Evolutionary conservation across 1,140 invertebrate species (phyloP).

Genomic region (Temnothorax nylanderi): DNA sequence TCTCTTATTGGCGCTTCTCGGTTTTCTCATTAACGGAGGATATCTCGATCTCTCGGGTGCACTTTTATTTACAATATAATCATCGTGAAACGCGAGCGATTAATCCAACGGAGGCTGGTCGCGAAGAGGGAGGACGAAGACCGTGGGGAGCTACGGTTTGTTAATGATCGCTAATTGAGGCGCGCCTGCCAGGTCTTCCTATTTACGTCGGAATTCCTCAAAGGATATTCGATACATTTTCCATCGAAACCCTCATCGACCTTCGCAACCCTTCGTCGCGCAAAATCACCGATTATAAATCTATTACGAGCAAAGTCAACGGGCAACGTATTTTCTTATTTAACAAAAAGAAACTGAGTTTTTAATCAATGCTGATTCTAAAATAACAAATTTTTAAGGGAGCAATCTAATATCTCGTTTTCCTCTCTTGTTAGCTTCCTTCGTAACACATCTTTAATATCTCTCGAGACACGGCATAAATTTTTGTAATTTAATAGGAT

Average conservation of each 20-base stretch:
- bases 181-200: conserved; percentile 68
- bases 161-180: conserved; percentile 77
- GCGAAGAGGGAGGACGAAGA: conserved; percentile 45
- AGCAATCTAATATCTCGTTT: neutral
- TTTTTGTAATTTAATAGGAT: neutral
- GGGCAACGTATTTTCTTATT: neutral
- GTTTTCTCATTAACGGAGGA: conserved; percentile 69
- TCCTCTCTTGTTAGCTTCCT: neutral
- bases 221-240: conserved; percentile 66
- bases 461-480: neutral
- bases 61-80: conserved; percentile 71
- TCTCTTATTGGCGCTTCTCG: conserved; percentile 66
- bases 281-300: conserved; percentile 36
- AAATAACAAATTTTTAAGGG: neutral
- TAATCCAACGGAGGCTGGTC: conserved; percentile 54
- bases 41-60: conserved; percentile 27
- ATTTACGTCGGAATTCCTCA: conserved; percentile 66
- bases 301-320: neutral
- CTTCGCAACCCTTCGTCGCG: neutral
- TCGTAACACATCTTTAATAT: neutral
- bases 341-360: neutral
- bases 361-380: neutral
- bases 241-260: neutral
- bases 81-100: conserved; percentile 67
- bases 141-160: conserved; percentile 67